A percentile compares a stretch with the other conserved stretches of the same genome.
These are phyloP conservation scores for Hippasteria phrygiana DNA, from an alignment of 53 echinoderm and acorn worm species.

Conservation along the genomic window DNA sequence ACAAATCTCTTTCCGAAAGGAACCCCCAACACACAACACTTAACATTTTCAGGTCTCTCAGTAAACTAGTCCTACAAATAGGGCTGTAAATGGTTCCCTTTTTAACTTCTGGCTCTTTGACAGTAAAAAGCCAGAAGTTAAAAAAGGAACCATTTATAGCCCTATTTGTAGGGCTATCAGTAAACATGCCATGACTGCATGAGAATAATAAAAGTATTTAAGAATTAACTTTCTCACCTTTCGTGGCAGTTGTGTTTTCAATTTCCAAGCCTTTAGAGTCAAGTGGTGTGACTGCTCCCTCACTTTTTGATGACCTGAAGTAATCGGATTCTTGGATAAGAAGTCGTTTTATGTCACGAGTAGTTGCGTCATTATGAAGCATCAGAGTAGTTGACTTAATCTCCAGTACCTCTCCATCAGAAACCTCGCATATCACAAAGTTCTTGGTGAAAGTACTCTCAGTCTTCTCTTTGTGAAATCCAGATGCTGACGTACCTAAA, in stretches of 20 bases:
- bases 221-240: background rate
- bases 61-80: too few relatives aligned
- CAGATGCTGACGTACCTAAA: background rate
- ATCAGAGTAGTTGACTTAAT: background rate
- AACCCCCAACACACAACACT: too few relatives aligned
- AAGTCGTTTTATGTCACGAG: background rate
- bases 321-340: slow-evolving; percentile 1
- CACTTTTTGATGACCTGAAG: background rate
- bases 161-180: too few relatives aligned
- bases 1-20: too few relatives aligned
- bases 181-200: too few relatives aligned
- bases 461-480: background rate
- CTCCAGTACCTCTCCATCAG: background rate
- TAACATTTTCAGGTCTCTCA: too few relatives aligned
- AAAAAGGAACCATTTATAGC: too few relatives aligned
- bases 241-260: background rate
- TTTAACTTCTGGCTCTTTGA: too few relatives aligned
- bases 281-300: background rate
- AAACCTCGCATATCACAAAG: background rate
- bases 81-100: too few relatives aligned
- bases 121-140: too few relatives aligned
- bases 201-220: background rate
- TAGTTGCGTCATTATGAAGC: background rate
- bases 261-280: background rate
- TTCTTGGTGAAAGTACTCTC: background rate